phyloP scores from a whole-genome alignment of 2,797 vertebrate species.

The Danionella dracula region DNA sequence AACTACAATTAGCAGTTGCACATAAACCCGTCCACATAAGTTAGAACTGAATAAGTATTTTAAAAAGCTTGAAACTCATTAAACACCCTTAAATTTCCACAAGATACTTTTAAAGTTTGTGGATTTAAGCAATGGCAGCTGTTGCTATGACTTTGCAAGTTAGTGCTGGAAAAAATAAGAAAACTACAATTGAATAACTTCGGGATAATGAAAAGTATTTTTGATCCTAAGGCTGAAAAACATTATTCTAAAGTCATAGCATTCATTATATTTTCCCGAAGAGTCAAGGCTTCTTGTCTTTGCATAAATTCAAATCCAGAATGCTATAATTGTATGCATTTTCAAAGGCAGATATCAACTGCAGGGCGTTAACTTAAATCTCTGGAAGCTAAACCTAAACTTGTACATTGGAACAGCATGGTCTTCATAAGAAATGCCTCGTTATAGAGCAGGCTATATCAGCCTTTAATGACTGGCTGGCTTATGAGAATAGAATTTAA shows the following conservation, averaged over 20 bases:
- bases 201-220: not conserved
- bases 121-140: not conserved
- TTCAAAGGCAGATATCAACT: too few relatives aligned
- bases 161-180: not conserved
- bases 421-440: too few relatives aligned
- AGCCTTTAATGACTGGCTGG: too few relatives aligned
- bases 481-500: too few relatives aligned
- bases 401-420: too few relatives aligned
- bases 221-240: not conserved
- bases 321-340: too few relatives aligned
- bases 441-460: too few relatives aligned
- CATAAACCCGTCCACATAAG: not conserved
- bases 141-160: not conserved
- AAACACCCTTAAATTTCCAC: not conserved
- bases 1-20: slow-evolving; percentile 1
- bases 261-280: not conserved
- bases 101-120: not conserved
- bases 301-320: not conserved
- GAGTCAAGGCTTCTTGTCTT: not conserved
- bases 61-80: not conserved
- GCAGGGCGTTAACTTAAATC: too few relatives aligned
- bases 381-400: too few relatives aligned
- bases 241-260: not conserved
- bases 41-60: not conserved
- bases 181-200: not conserved